Conservation (phyloP, 2,797 vertebrate genomes). For the Menidia menidia region DNA sequence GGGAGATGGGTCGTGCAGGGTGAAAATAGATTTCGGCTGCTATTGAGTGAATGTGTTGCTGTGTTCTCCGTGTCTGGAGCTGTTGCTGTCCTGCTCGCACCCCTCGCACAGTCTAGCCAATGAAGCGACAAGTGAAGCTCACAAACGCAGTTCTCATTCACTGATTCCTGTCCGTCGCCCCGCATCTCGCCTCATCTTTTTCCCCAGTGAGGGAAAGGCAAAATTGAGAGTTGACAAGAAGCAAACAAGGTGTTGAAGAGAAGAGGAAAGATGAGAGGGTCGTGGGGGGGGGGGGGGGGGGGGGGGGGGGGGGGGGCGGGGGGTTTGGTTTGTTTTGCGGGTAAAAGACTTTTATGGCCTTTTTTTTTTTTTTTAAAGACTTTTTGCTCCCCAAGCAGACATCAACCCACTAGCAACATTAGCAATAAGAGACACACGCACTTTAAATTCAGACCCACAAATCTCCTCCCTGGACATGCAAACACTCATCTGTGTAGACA, state of each 20-base stretch:
- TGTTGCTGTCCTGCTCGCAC: slow-evolving; percentile 41
- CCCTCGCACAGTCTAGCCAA: slow-evolving; percentile 16
- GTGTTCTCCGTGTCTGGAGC: slow-evolving; percentile 47
- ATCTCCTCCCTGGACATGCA: slow-evolving; percentile 11
- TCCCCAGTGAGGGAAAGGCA: slow-evolving; percentile 11
- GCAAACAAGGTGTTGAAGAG: slow-evolving; percentile 17
- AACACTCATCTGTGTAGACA: not conserved
- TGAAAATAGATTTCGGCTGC: slow-evolving; percentile 44
- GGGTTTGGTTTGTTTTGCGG: slow-evolving; percentile 10
- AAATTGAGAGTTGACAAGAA: slow-evolving; percentile 27
- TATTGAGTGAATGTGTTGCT: slow-evolving; percentile 24
- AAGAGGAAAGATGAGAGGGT: slow-evolving; percentile 1
- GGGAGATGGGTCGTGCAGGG: slow-evolving; percentile 12
- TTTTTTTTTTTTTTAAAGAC: not conserved
- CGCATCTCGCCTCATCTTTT: slow-evolving; percentile 5
- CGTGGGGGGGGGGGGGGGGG: slow-evolving; percentile 7
- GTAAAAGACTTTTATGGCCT: slow-evolving; percentile 30
- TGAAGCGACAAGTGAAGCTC: slow-evolving; percentile 2
- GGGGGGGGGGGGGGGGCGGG: slow-evolving; percentile 1
- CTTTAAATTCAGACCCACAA: slow-evolving; percentile 30
- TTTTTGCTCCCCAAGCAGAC: slow-evolving; percentile 24
- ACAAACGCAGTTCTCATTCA: slow-evolving; percentile 1
- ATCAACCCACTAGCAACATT: slow-evolving; percentile 22
- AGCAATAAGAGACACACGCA: slow-evolving; percentile 14
- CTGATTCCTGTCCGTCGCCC: slow-evolving; percentile 10